Conservation (phyloP, 37 sponge, comb jelly and placozoan genomes). For the Bolinopsis microptera region DNA sequence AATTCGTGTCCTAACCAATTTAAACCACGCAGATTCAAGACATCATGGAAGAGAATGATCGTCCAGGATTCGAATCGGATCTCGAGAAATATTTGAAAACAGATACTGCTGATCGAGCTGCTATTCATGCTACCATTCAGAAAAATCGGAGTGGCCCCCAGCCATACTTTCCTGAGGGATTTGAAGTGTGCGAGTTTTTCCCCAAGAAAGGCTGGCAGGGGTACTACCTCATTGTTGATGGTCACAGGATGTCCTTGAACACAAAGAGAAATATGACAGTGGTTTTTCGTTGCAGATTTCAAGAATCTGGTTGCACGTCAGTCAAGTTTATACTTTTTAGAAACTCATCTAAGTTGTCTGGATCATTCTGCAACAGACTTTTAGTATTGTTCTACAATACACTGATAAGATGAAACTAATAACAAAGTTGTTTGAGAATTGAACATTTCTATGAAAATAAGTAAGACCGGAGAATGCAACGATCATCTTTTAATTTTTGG, state of each 20-base stretch:
- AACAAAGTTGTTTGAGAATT: no score
- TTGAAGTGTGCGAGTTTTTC: constrained; percentile 31
- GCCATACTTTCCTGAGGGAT: background rate
- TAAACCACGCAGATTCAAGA: constrained; percentile 4
- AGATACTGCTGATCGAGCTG: constrained; percentile 11
- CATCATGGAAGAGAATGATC: constrained; percentile 43
- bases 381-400: no score
- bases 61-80: background rate
- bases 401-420: no score
- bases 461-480: no score
- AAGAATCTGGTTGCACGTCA: background rate
- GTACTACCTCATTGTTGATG: background rate
- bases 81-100: constrained; percentile 25
- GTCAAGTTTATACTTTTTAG: no score
- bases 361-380: no score
- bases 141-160: background rate
- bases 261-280: background rate
- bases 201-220: constrained; percentile 10
- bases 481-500: no score
- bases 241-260: background rate
- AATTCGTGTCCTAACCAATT: background rate
- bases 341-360: no score
- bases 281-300: background rate
- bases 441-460: no score
- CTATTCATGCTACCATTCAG: background rate